These are phyloP conservation scores for Argyrosomus japonicus DNA, from an alignment of 2,113 vertebrate species.

Conservation along the genomic window DNA sequence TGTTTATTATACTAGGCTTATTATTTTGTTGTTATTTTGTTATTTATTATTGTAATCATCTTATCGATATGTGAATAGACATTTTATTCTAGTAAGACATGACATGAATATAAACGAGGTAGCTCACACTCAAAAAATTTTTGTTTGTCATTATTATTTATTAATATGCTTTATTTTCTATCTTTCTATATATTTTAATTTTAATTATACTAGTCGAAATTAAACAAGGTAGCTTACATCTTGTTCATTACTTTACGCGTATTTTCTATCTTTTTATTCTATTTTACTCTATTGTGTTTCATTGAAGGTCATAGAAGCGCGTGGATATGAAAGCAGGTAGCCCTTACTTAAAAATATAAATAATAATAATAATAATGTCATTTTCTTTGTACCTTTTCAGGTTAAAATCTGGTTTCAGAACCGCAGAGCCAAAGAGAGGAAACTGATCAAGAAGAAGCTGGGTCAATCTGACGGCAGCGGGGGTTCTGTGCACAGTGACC, in stretches of 20 bases:
- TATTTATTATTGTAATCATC: not conserved
- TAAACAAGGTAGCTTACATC: not conserved
- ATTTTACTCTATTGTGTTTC: not conserved
- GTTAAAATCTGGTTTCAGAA: conserved; percentile 99
- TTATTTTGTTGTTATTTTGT: not conserved
- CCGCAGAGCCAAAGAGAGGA: conserved; percentile 93
- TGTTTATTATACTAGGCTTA: not conserved
- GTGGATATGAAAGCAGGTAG: not conserved
- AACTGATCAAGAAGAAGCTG: conserved; percentile 95
- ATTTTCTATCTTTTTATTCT: not conserved
- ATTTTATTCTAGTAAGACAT: not conserved
- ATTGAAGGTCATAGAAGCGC: not conserved
- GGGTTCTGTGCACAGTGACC: conserved; percentile 92
- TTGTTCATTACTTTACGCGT: not conserved
- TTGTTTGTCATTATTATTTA: no score
- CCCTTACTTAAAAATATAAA: no score
- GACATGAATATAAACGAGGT: no score
- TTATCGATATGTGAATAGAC: not conserved
- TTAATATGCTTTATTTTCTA: no score
- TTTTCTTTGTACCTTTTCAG: conserved; percentile 71
- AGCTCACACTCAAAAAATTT: not conserved
- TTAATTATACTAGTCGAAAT: not conserved
- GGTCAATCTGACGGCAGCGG: conserved; percentile 92
- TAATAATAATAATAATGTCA: no score
- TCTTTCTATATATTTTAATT: not conserved